Conservation (phyloP, 2,113 vertebrate genomes). For the Onychostoma macrolepis region DNA sequence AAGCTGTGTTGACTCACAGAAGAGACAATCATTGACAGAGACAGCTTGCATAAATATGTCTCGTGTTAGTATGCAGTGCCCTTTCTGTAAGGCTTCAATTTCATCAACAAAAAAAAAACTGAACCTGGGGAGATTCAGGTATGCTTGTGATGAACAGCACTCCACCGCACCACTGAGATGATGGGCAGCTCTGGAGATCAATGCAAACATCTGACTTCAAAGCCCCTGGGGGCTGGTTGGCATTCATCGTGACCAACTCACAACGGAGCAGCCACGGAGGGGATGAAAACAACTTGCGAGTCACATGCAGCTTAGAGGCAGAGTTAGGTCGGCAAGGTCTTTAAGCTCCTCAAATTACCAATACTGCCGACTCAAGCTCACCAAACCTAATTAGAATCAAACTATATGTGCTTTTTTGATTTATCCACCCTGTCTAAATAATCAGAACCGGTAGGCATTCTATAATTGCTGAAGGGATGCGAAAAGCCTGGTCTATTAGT, state of each 20-base stretch:
- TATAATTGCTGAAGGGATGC: conserved; percentile 29
- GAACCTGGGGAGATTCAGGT: conserved; percentile 23
- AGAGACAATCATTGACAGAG: neutral
- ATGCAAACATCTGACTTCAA: conserved; percentile 52
- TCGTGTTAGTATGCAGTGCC: neutral
- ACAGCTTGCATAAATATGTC: conserved; percentile 13
- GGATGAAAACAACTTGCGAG: conserved; percentile 38
- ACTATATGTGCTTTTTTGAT: conserved; percentile 32
- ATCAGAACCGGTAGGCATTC: conserved; percentile 31
- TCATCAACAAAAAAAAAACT: neutral
- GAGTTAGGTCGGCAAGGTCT: neutral
- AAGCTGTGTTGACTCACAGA: conserved; percentile 23
- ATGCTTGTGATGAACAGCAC: conserved; percentile 35
- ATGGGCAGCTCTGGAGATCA: conserved; percentile 56
- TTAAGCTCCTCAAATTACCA: neutral
- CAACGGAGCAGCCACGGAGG: neutral
- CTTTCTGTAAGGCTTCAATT: neutral
- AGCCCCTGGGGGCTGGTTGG: conserved; percentile 43
- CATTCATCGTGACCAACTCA: conserved; percentile 48
- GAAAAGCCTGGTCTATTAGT: conserved; percentile 32
- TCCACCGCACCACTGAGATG: conserved; percentile 25
- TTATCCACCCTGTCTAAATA: conserved; percentile 34
- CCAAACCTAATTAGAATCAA: conserved; percentile 29
- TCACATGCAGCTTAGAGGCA: conserved; percentile 19
- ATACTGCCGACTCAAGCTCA: neutral